phyloP scores from a whole-genome alignment of 2,888 invertebrate genomes.

The Pandemis heparana region DNA sequence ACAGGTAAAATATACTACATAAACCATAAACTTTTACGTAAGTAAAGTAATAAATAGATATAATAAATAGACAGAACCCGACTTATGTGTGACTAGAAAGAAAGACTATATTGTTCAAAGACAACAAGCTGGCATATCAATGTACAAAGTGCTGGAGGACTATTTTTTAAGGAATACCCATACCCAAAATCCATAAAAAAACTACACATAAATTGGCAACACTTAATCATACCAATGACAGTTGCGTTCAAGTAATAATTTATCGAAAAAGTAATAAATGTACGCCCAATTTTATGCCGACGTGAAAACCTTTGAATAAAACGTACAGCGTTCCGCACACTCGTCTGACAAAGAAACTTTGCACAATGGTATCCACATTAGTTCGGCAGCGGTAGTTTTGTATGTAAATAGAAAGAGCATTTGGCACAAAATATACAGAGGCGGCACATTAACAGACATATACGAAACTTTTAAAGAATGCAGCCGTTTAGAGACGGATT shows the following conservation, averaged over 20 bases:
- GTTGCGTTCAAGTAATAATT: constrained; percentile 31
- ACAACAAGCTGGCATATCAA: too few species aligned
- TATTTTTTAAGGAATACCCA: too few species aligned
- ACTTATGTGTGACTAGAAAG: too few species aligned
- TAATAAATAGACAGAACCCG: too few species aligned
- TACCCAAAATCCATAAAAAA: neutral
- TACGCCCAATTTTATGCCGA: constrained; percentile 31
- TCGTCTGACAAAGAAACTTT: constrained; percentile 39
- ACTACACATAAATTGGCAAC: constrained; percentile 7
- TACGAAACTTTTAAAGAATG: neutral
- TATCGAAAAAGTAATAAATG: constrained; percentile 36
- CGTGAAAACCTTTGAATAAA: constrained; percentile 22
- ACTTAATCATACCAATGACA: constrained; percentile 35
- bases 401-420: constrained; percentile 38
- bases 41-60: too few species aligned
- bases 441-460: neutral
- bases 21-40: too few species aligned
- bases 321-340: constrained; percentile 19
- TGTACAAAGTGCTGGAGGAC: too few species aligned
- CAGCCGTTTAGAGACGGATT: neutral
- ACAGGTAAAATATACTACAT: too few species aligned
- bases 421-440: constrained; percentile 27
- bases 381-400: constrained; percentile 23
- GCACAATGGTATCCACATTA: constrained; percentile 38
- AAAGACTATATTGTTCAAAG: too few species aligned